Evolutionary conservation across 2,797 vertebrate species (phyloP).

Genomic region (Acrossocheilus fasciatus): DNA sequence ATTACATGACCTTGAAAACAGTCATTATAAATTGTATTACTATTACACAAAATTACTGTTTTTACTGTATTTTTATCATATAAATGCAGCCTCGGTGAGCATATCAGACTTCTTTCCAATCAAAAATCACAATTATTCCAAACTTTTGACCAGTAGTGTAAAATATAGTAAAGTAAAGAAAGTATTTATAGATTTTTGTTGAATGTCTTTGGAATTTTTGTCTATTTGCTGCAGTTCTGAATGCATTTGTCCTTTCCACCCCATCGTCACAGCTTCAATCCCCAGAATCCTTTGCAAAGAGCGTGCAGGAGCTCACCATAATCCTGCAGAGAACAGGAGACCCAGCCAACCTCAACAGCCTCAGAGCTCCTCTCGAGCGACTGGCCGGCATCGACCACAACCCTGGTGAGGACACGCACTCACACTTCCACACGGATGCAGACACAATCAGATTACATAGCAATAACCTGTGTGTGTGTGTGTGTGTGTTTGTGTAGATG

Average conservation of each 20-base stretch:
- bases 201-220: neutral
- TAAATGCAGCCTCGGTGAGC: neutral
- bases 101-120: neutral
- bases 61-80: neutral
- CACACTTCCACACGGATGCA: neutral
- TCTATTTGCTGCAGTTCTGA: neutral
- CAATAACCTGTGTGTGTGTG: constrained; percentile 47
- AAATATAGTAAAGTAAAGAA: neutral
- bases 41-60: neutral
- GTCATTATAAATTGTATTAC: constrained; percentile 25
- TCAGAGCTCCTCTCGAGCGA: constrained; percentile 92
- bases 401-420: constrained; percentile 80
- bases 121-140: neutral
- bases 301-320: constrained; percentile 95
- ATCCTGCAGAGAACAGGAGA: constrained; percentile 95
- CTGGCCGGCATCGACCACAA: constrained; percentile 96
- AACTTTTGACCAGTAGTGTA: neutral
- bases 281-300: constrained; percentile 96
- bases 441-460: neutral
- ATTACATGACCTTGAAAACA: neutral
- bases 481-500: constrained; percentile 76
- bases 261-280: constrained; percentile 85
- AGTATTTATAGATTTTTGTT: neutral
- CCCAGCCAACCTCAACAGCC: constrained; percentile 92
- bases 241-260: neutral